A percentile compares a stretch with the other conserved stretches of the same genome.
These are phyloP conservation scores for Perizoma affinitatum DNA, from an alignment of 2,888 invertebrate species.

Conservation along the genomic window DNA sequence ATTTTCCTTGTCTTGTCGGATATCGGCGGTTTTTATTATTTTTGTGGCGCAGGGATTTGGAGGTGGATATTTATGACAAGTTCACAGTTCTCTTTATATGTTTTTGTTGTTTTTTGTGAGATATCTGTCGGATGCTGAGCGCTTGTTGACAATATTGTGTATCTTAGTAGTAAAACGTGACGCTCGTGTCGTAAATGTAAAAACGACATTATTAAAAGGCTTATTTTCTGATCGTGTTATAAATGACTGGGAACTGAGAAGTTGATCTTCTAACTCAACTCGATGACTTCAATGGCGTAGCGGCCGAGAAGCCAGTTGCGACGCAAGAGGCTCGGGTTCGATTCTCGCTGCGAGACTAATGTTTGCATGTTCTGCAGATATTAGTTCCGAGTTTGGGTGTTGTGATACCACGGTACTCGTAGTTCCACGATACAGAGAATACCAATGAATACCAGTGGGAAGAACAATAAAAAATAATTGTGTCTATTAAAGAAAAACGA, in stretches of 20 bases:
- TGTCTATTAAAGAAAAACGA: too few species aligned
- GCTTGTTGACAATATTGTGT: conserved; percentile 46
- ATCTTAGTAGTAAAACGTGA: conserved; percentile 51
- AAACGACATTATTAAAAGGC: conserved; percentile 29
- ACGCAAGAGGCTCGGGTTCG: too few species aligned
- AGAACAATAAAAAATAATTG: too few species aligned
- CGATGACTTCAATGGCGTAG: not conserved
- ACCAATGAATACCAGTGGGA: too few species aligned
- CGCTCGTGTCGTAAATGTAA: conserved; percentile 42
- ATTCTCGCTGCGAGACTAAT: too few species aligned
- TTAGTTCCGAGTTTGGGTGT: too few species aligned
- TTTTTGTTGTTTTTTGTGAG: conserved; percentile 50
- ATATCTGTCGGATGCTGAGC: conserved; percentile 50
- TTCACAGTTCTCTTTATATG: conserved; percentile 53
- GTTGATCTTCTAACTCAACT: not conserved
- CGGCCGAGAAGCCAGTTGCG: too few species aligned
- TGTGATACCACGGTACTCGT: too few species aligned
- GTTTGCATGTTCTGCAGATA: not conserved
- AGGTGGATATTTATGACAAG: conserved; percentile 59
- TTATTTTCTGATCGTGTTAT: conserved; percentile 24
- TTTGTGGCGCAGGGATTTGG: conserved; percentile 54
- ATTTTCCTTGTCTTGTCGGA: conserved; percentile 63
- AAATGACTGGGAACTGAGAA: conserved; percentile 16
- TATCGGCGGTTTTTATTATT: conserved; percentile 50
- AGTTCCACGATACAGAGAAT: too few species aligned